A percentile compares a stretch with the other conserved stretches of the same genome.
These are phyloP conservation scores for Fulica atra DNA, from an alignment of 2,113 vertebrate species.

Conservation along the genomic window DNA sequence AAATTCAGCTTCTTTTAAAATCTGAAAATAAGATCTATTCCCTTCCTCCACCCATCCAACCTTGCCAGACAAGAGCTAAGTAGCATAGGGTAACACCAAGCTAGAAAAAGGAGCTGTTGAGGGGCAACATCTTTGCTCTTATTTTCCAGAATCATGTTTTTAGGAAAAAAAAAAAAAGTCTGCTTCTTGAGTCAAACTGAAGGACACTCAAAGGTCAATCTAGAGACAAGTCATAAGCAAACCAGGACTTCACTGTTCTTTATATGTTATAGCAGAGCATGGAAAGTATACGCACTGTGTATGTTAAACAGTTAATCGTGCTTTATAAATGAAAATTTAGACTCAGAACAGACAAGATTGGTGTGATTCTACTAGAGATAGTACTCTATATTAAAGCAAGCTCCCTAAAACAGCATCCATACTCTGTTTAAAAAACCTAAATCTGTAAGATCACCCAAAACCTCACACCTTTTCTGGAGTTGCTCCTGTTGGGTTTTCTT, in stretches of 20 bases:
- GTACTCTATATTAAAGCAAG: background rate
- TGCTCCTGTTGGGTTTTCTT: background rate
- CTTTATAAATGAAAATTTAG: background rate
- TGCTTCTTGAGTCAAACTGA: background rate
- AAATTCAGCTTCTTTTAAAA: conserved; percentile 16
- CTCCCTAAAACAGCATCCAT: background rate
- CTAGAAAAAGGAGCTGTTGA: background rate
- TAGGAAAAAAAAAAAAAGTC: background rate
- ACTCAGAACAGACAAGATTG: background rate
- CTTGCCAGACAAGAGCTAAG: background rate
- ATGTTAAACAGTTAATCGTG: background rate
- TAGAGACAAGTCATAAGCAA: background rate
- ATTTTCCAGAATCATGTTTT: background rate
- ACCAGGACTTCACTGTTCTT: background rate
- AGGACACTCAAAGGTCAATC: background rate
- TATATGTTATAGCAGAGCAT: background rate
- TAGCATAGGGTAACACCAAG: background rate
- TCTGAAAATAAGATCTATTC: background rate
- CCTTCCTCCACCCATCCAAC: background rate
- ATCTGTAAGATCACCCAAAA: background rate
- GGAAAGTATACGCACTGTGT: background rate
- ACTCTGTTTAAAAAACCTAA: background rate
- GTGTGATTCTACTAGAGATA: background rate
- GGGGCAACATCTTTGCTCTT: background rate
- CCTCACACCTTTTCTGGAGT: background rate